Conservation (phyloP, 35 echinoderm and acorn worm genomes). For the Ophioderma brevispina region DNA sequence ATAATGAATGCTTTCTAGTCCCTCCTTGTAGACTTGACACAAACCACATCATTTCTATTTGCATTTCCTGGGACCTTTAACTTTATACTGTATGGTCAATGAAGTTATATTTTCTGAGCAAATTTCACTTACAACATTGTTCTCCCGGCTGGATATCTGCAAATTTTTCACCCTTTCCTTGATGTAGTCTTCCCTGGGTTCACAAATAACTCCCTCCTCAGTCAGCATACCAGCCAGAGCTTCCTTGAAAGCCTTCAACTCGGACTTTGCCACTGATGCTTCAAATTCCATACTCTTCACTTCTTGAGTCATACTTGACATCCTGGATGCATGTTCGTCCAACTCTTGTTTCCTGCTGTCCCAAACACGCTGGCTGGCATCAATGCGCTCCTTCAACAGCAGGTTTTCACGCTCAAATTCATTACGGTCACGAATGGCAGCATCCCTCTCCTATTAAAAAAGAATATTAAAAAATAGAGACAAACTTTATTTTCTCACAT, state of each 20-base stretch:
- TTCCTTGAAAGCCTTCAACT: slow-evolving; percentile 86
- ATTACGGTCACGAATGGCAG: slow-evolving; percentile 44
- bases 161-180: slow-evolving; percentile 73
- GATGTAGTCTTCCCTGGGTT: slow-evolving; percentile 66
- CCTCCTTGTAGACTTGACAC: no score
- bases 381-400: slow-evolving; percentile 64
- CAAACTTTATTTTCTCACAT: no score
- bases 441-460: slow-evolving; percentile 66
- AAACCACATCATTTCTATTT: no score
- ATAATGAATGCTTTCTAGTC: no score
- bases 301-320: slow-evolving; percentile 59
- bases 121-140: slow-evolving; percentile 50
- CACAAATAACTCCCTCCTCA: slow-evolving; percentile 14
- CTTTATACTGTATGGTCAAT: no score
- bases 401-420: slow-evolving; percentile 70
- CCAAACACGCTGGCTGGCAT: slow-evolving; percentile 71
- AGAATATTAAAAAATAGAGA: not conserved
- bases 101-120: no score
- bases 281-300: slow-evolving; percentile 71
- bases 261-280: slow-evolving; percentile 71
- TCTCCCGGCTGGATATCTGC: slow-evolving; percentile 50
- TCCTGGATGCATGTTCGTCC: slow-evolving; percentile 57
- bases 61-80: no score
- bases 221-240: slow-evolving; percentile 70
- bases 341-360: slow-evolving; percentile 48